A percentile compares a stretch with the other conserved stretches of the same genome.
Evolutionary conservation across 2,113 vertebrate species (phyloP).

Genomic region (Embiotoca jacksoni): DNA sequence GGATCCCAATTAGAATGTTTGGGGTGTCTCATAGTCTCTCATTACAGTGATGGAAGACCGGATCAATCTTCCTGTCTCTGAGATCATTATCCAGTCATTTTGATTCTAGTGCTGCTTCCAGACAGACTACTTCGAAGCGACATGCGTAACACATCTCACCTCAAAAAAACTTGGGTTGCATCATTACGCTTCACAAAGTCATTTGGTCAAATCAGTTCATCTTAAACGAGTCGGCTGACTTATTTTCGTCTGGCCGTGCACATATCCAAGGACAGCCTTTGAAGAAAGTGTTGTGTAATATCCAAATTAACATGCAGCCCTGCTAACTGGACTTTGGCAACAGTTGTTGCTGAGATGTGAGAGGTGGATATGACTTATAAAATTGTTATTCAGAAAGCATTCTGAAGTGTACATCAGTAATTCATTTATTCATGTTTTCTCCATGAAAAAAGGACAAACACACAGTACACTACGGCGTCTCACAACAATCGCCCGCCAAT

Average conservation of each 20-base stretch:
- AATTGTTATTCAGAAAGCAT: slow-evolving; percentile 26
- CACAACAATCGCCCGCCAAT: slow-evolving; percentile 8
- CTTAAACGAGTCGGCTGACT: slow-evolving; percentile 21
- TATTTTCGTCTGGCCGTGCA: slow-evolving; percentile 9
- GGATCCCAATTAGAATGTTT: slow-evolving; percentile 44
- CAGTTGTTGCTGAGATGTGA: slow-evolving; percentile 28
- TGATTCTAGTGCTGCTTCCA: slow-evolving; percentile 51
- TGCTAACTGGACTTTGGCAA: slow-evolving; percentile 40
- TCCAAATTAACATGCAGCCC: slow-evolving; percentile 39
- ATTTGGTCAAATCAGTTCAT: slow-evolving; percentile 49
- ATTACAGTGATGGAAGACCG: slow-evolving; percentile 60
- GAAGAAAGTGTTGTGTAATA: slow-evolving; percentile 38
- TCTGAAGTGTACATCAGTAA: slow-evolving; percentile 16
- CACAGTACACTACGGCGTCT: neutral
- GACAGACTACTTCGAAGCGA: slow-evolving; percentile 34
- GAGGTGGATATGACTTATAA: slow-evolving; percentile 12
- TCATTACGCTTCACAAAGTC: slow-evolving; percentile 45
- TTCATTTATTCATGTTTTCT: slow-evolving; percentile 40
- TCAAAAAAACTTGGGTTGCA: slow-evolving; percentile 50
- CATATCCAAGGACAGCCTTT: slow-evolving; percentile 32
- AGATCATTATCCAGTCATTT: slow-evolving; percentile 69
- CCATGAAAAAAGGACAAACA: neutral
- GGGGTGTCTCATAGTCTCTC: slow-evolving; percentile 48
- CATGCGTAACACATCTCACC: slow-evolving; percentile 37
- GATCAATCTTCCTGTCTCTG: slow-evolving; percentile 56